Conservation (phyloP, 2,113 vertebrate species). For the Eupsittula cactorum region DNA sequence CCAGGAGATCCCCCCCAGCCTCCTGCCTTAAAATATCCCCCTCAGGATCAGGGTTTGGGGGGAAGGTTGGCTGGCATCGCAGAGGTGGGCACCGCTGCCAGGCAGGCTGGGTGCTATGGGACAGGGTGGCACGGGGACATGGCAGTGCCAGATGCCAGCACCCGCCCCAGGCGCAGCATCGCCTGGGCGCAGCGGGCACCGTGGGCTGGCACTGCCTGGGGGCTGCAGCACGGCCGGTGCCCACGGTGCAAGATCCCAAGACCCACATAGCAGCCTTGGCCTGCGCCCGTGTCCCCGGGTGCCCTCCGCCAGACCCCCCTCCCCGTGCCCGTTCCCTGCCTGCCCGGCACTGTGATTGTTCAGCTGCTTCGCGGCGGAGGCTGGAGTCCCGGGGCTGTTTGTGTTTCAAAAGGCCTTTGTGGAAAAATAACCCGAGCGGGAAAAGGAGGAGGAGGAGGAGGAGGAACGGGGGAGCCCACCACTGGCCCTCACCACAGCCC, state of each 20-base stretch:
- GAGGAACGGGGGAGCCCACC: slow-evolving; percentile 14
- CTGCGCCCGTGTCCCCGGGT: not conserved
- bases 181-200: accelerated
- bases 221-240: not conserved
- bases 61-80: not conserved
- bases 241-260: accelerated
- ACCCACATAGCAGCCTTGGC: not conserved
- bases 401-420: slow-evolving; percentile 68
- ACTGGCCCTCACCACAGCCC: not conserved
- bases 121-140: not conserved
- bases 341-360: slow-evolving; percentile 55
- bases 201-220: not conserved
- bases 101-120: not conserved
- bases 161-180: not conserved
- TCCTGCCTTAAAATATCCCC: not conserved
- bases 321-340: slow-evolving; percentile 37
- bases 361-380: slow-evolving; percentile 62
- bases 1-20: not conserved
- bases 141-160: not conserved
- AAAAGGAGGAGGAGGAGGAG: slow-evolving; percentile 16
- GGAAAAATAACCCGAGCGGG: slow-evolving; percentile 57
- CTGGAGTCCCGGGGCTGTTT: slow-evolving; percentile 57
- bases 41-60: no score
- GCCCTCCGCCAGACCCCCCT: not conserved
- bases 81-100: not conserved